Conservation (phyloP, 2,888 invertebrate genomes). For the Aphidius colemani region DNA sequence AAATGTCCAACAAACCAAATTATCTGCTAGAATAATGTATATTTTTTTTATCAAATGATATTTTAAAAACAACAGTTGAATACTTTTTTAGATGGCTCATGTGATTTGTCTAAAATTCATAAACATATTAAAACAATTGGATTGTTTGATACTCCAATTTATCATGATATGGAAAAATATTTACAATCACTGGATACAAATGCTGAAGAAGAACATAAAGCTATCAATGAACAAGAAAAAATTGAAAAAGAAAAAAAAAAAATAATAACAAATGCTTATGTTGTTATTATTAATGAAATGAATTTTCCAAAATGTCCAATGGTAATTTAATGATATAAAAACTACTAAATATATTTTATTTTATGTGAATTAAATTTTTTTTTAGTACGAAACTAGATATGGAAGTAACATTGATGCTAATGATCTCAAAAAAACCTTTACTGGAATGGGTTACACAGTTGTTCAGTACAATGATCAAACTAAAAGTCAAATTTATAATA, state of each 20-base stretch:
- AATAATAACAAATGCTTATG: not conserved
- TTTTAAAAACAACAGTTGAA: not conserved
- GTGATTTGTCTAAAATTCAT: slow-evolving; percentile 9
- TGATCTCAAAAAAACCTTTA: slow-evolving; percentile 12
- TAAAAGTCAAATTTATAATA: not conserved
- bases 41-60: not conserved
- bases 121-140: slow-evolving; percentile 19
- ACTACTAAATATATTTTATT: not conserved
- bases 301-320: not conserved
- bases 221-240: not conserved
- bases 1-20: no score
- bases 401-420: slow-evolving; percentile 15
- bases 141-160: slow-evolving; percentile 8
- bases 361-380: not conserved
- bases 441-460: slow-evolving; percentile 1
- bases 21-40: not conserved
- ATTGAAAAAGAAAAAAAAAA: not conserved
- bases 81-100: slow-evolving; percentile 9
- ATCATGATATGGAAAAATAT: slow-evolving; percentile 18
- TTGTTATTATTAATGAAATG: slow-evolving; percentile 16
- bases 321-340: not conserved
- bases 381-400: slow-evolving; percentile 10
- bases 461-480: not conserved
- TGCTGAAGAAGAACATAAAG: no score
- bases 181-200: not conserved